Percentiles rank a stretch among this genome's conserved stretches.
These are phyloP conservation scores for Notodonta ziczac DNA, from an alignment of 2,888 invertebrate species.

Conservation along the genomic window DNA sequence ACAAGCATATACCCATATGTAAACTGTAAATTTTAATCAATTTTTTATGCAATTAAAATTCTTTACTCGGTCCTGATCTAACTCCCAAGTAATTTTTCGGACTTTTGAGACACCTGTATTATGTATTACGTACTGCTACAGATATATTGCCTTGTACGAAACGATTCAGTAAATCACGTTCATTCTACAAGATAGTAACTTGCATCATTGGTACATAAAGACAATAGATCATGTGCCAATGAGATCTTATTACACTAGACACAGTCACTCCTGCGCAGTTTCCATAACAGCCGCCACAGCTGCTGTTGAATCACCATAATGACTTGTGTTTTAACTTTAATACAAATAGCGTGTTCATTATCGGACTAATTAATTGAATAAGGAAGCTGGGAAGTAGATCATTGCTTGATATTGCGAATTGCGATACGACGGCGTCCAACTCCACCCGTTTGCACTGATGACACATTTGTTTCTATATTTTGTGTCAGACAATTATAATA, in stretches of 20 bases:
- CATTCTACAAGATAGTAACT: neutral
- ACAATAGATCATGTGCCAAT: constrained; percentile 20
- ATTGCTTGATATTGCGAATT: neutral
- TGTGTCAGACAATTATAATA: too few species aligned
- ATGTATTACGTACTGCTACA: too few species aligned
- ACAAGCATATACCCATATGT: too few species aligned
- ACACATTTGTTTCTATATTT: too few species aligned
- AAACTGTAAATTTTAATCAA: too few species aligned
- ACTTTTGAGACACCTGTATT: too few species aligned
- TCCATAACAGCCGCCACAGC: constrained; percentile 46
- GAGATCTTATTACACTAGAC: constrained; percentile 30
- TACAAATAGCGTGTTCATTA: neutral
- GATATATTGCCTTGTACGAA: neutral
- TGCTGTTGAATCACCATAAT: constrained; percentile 42
- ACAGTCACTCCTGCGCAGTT: constrained; percentile 24
- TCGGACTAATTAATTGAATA: neutral
- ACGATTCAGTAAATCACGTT: neutral
- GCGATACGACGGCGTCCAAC: too few species aligned
- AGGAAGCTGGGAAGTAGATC: neutral
- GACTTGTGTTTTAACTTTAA: constrained; percentile 11
- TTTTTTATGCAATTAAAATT: too few species aligned
- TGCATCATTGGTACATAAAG: neutral
- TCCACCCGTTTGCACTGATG: too few species aligned
- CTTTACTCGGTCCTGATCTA: too few species aligned
- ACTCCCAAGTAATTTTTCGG: too few species aligned